Evolutionary conservation across 2,797 vertebrate species (phyloP), one percentile per base, ranked within the genome.

Genomic region (Leptoclinus maculatus): DNA sequence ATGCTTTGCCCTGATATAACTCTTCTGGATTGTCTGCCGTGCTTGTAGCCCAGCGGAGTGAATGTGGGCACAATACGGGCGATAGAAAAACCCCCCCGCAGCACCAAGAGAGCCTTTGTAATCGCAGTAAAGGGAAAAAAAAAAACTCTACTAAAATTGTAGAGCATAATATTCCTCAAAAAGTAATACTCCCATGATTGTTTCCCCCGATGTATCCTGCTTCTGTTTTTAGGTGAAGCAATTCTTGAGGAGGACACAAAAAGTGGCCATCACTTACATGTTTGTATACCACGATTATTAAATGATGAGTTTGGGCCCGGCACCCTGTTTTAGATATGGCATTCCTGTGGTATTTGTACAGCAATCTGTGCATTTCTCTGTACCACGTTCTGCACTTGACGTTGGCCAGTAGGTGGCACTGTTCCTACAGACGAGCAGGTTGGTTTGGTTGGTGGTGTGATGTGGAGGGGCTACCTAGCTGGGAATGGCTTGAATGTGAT

Each of bases 341-440:
- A 17, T 54, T 16, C 12, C 14, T 16, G 12, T 38, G n/a, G 25
- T 49, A 56, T 79, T 80, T 58, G 9, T 25, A 45, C 10, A 81
- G 56, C 39, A 59, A n/a, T 73, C n/a, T 3, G 29, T 12, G 14
- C 60, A 27, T 53, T 69, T 76, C 34, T 51, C 11, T 45, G 39
- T 53, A 51, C 32, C 32, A 12, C 39, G 17, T 36, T 27, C 34
- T 86, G 84, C 63, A 86, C 29, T 86, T 84, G 38, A 66, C 12
- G 12, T 41, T 23, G 12, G 34, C 60, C 94, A 88, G 74, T 88
- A 92, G 94, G 91, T 90, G 94, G 90, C 92, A 94, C 86, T 95
- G 93, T 93, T 92, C 77, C 82, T 89, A 71, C 88, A 91, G 91
- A 80, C 2, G 70, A 85, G 68, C 25, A 9, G 62, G 34, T 66